Conservation (phyloP, 2,888 invertebrate genomes). For the Scrobipalpa atriplicella region DNA sequence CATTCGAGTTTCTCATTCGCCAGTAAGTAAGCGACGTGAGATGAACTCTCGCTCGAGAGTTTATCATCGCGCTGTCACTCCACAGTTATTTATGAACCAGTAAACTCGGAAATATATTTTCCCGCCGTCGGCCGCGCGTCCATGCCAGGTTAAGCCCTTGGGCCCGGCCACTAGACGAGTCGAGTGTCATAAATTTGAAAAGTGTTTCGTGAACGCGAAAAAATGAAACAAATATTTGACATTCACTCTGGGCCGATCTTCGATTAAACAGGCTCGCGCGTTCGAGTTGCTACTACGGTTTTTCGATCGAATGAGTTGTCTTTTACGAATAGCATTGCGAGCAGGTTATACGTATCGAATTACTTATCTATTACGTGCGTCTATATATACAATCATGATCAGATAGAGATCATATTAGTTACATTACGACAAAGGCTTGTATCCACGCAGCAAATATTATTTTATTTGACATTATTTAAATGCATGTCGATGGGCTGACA, state of each 20-base stretch:
- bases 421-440: too few relatives aligned
- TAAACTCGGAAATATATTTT: slow-evolving; percentile 83
- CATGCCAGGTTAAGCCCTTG: slow-evolving; percentile 81
- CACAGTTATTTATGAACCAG: slow-evolving; percentile 80
- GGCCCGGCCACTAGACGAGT: slow-evolving; percentile 77
- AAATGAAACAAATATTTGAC: slow-evolving; percentile 75
- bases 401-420: too few relatives aligned
- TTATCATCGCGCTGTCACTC: slow-evolving; percentile 82
- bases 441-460: too few relatives aligned
- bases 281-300: background rate
- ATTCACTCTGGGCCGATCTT: slow-evolving; percentile 57
- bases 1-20: slow-evolving; percentile 57
- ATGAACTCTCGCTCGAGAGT: slow-evolving; percentile 75
- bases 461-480: too few relatives aligned
- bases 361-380: too few relatives aligned
- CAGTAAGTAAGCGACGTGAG: slow-evolving; percentile 74
- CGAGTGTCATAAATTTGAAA: slow-evolving; percentile 81
- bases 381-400: too few relatives aligned
- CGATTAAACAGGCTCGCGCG: slow-evolving; percentile 44
- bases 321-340: too few relatives aligned
- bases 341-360: too few relatives aligned
- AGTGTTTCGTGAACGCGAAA: slow-evolving; percentile 75
- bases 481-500: too few relatives aligned
- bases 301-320: background rate
- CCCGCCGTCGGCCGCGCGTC: slow-evolving; percentile 74